Evolutionary conservation across 2,888 invertebrate genomes (phyloP), one percentile per base, ranked within the genome.

Genomic region (Eustalomyia histrio): DNA sequence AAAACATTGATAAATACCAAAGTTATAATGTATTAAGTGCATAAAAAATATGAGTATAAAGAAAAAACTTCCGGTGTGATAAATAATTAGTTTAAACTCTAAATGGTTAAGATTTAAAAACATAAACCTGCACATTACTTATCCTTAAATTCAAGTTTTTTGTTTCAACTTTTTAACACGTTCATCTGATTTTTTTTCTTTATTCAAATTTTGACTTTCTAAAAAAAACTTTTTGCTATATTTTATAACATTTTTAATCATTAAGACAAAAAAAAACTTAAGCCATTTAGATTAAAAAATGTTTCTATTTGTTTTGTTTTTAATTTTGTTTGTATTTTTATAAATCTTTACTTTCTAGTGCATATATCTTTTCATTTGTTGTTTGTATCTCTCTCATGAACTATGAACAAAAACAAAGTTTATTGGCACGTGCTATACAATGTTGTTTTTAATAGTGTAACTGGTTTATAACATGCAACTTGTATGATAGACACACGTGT

Each of bases 371-470:
- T 67, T 55, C 16, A 17, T 39, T 52, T 7, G 8, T 18, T 17
- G 58, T 52, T 60, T 24, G 33, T 24, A 47, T 63, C 58, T 67
- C 1, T 29, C 16, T 63, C 68, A 43, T 43, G 10, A 63, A 63
- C 5, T 64, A 10, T 8, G 18, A 71, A 63, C 52, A 43, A 43
- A 67, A 29, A 9, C 24, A 55, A 21, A 55, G 55, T 24, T 55
- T 29, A 6, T 53, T 73, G 76, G 76, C 80, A 80, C 80, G 80
- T 80, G 80, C 76, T 72, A 33, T 60, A 8, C 16, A 60, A 63
- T 43, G 12, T 55, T 10, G 29, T 29, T 53, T 24, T 6, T 29
- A 14, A 50, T 76, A 21, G 7, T 29, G 29, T 39, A 65, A 39
- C 33, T 57, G 50, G 14, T 63, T 53, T 39, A 47, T 24, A 33